Evolutionary conservation across 2,113 vertebrate genomes (phyloP).

Genomic region (Gobiocypris rarus): DNA sequence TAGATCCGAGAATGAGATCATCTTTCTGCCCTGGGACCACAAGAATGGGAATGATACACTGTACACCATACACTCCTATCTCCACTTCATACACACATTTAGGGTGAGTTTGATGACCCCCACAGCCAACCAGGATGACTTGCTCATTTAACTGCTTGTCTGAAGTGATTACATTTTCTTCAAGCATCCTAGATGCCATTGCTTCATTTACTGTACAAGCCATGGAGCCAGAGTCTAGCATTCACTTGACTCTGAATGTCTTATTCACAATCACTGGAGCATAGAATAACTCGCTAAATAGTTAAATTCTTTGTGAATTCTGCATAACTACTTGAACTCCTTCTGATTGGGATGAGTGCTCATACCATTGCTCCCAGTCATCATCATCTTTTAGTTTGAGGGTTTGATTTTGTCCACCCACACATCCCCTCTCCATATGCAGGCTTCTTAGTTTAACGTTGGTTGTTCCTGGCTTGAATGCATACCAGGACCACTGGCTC

Average conservation of each 20-base stretch:
- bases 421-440: slow-evolving; percentile 37
- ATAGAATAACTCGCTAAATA: slow-evolving; percentile 33
- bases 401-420: slow-evolving; percentile 24
- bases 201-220: slow-evolving; percentile 47
- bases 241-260: background rate
- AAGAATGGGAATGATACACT: slow-evolving; percentile 22
- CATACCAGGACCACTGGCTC: background rate
- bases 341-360: background rate
- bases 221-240: slow-evolving; percentile 45
- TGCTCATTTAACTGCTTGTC: slow-evolving; percentile 8
- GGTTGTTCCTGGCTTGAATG: background rate
- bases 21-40: slow-evolving; percentile 49
- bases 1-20: slow-evolving; percentile 46
- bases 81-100: slow-evolving; percentile 43
- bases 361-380: slow-evolving; percentile 36
- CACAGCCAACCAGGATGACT: slow-evolving; percentile 45
- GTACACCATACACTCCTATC: slow-evolving; percentile 24
- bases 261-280: slow-evolving; percentile 23
- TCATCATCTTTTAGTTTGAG: background rate
- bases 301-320: no score
- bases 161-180: background rate
- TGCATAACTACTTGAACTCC: no score
- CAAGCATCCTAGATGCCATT: background rate
- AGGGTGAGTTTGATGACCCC: slow-evolving; percentile 33
- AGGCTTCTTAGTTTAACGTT: slow-evolving; percentile 20